Conservation (phyloP, 2,797 vertebrate species). For the Lutjanus argentimaculatus region DNA sequence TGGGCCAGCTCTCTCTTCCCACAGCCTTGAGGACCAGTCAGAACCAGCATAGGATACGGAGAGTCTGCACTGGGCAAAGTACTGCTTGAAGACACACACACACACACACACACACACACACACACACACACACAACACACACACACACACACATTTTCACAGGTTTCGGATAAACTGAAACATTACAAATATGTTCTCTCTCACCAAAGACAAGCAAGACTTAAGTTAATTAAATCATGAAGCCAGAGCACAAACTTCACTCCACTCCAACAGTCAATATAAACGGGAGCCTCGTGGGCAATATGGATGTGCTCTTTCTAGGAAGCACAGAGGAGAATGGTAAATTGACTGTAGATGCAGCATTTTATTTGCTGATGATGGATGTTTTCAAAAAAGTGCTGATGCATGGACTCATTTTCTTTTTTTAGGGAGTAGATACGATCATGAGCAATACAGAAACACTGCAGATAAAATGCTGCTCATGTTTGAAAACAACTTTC, state of each 20-base stretch:
- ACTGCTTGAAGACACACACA: conserved; percentile 84
- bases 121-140: conserved; percentile 16
- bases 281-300: conserved; percentile 44
- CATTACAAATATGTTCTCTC: background rate
- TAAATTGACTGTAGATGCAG: conserved; percentile 64
- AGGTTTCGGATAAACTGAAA: conserved; percentile 24
- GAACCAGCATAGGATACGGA: conserved; percentile 93
- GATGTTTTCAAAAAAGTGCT: conserved; percentile 71
- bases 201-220: conserved; percentile 3
- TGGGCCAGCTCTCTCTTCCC: conserved; percentile 92
- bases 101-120: conserved; percentile 11
- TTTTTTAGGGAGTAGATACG: conserved; percentile 49
- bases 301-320: conserved; percentile 60
- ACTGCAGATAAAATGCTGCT: conserved; percentile 44
- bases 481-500: conserved; percentile 34
- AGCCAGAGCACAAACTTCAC: conserved; percentile 20
- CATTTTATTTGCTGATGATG: conserved; percentile 75
- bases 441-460: conserved; percentile 20
- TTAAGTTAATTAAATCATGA: conserved; percentile 36
- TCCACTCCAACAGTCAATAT: conserved; percentile 51
- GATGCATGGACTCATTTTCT: conserved; percentile 47
- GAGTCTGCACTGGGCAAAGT: conserved; percentile 87
- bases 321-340: conserved; percentile 50
- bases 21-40: conserved; percentile 91
- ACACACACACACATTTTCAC: conserved; percentile 18